These are phyloP conservation scores for Odontothrips loti DNA, from an alignment of 2,888 invertebrate genomes.

Conservation along the genomic window DNA sequence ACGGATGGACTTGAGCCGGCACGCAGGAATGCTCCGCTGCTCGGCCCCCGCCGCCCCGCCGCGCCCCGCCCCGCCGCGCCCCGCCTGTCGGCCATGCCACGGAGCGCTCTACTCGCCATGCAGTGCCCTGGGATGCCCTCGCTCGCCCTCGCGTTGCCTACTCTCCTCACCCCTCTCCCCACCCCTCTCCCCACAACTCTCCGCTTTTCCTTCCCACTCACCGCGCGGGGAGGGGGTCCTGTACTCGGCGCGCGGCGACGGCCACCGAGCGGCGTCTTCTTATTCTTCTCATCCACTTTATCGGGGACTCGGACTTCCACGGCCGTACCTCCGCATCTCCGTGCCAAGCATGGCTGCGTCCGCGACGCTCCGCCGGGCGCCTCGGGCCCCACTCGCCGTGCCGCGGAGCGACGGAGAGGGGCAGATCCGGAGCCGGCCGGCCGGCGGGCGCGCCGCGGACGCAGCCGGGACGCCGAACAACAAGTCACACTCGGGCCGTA, in stretches of 20 bases:
- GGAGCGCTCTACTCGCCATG: neutral
- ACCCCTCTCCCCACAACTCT: neutral
- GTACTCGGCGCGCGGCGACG: too few relatives aligned
- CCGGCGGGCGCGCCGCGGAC: neutral
- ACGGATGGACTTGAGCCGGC: slow-evolving; percentile 1
- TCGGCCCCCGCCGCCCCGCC: neutral
- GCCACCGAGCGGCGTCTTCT: neutral
- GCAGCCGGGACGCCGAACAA: neutral
- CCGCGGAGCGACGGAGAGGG: neutral
- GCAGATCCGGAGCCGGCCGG: neutral
- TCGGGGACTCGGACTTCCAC: neutral
- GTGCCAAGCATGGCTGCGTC: neutral
- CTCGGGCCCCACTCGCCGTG: neutral
- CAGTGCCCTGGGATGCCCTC: slow-evolving; percentile 1
- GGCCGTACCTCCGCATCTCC: neutral
- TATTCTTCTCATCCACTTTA: neutral
- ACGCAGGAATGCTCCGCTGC: slow-evolving; percentile 17
- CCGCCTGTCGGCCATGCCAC: neutral
- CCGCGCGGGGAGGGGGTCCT: too few relatives aligned
- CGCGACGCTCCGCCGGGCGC: neutral
- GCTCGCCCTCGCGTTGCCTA: neutral
- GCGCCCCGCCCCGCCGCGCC: neutral
- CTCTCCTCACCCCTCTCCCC: neutral
- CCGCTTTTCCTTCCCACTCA: too few relatives aligned
- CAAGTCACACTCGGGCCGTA: neutral